Evolutionary conservation across 2,797 vertebrate genomes (phyloP).

Genomic region (Sebastes paucispinis): DNA sequence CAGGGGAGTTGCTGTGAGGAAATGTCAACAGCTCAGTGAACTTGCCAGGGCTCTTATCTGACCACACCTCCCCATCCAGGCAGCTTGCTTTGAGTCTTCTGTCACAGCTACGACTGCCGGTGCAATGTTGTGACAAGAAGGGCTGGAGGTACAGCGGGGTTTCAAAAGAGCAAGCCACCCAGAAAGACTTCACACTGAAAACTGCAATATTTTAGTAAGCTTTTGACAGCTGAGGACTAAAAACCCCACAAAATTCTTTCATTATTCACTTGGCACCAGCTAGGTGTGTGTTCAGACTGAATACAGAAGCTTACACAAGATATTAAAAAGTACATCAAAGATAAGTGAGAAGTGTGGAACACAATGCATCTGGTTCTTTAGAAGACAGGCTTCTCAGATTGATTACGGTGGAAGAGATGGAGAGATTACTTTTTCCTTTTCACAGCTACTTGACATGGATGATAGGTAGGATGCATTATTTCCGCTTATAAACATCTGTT

Average conservation of each 20-base stretch:
- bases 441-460: slow-evolving; percentile 19
- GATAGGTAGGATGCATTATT: slow-evolving; percentile 39
- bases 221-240: slow-evolving; percentile 46
- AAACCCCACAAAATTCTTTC: slow-evolving; percentile 21
- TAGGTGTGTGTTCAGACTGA: slow-evolving; percentile 15
- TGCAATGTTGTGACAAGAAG: slow-evolving; percentile 56
- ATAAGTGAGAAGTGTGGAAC: not conserved
- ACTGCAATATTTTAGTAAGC: slow-evolving; percentile 32
- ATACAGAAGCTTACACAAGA: slow-evolving; percentile 8
- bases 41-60: slow-evolving; percentile 72
- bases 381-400: slow-evolving; percentile 6
- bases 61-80: slow-evolving; percentile 60
- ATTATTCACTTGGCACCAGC: slow-evolving; percentile 18
- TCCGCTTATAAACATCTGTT: slow-evolving; percentile 35
- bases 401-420: slow-evolving; percentile 3
- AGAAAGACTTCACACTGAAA: slow-evolving; percentile 34
- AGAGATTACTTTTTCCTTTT: slow-evolving; percentile 10
- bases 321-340: slow-evolving; percentile 33
- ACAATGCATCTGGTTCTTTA: not conserved
- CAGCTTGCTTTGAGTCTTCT: slow-evolving; percentile 43
- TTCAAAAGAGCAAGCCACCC: slow-evolving; percentile 42
- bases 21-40: slow-evolving; percentile 82
- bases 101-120: slow-evolving; percentile 47
- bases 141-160: slow-evolving; percentile 39
- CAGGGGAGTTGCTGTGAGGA: slow-evolving; percentile 69